Base-by-base conservation (phyloP, 2,113 vertebrate genomes). In the Trinectes maculatus region DNA sequence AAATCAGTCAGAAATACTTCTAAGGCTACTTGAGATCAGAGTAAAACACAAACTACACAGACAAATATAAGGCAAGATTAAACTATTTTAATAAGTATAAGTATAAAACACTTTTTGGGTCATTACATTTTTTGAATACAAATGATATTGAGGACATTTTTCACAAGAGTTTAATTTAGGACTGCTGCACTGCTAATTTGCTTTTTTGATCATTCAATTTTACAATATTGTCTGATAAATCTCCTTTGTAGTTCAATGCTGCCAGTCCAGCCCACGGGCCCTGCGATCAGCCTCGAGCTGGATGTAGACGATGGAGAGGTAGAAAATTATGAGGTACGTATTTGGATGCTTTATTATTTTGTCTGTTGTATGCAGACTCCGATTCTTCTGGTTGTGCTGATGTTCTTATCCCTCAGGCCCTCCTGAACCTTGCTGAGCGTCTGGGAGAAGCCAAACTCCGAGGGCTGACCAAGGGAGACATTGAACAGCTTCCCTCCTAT, bases 281-380 rank as follows among this genome's bases (percentile, higher is more conserved):
- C 97, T 80, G 92, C 97, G 60, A 97, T 98, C 93, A 96, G 96
- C 90, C 94, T 98, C 58, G 98, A 99, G 87, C 93, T 99, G 91
- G 98, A 99, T 79, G 97, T 99, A 39, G 98, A 99, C 79, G 98
- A 99, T 71, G 98, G 97, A 80, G 98, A 99, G 84, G 98, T 99
- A 76, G 98, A 99, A 92, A 99, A 99, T 89, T 99, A 99, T 5
- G 98, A 99, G 96, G 97, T 98, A 22, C 5, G 34, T 51, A 24
- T 36, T 48, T 1, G 5, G 36, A 2, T 29, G 2, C 28, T 51
- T 24, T 6, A 10, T 68, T 26, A 1, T 49, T 8, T 36, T 51
- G 3, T 55, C 5, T 62, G 16, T 7, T 18, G 1, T 2, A 40
- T 19, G 16, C 2, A 21, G 52, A 31, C 12, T 43, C 18, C 61